Percentiles rank a stretch among this genome's conserved stretches.
These are phyloP conservation scores for Chrysomela aeneicollis DNA, from an alignment of 2,888 invertebrate genomes.

Conservation along the genomic window DNA sequence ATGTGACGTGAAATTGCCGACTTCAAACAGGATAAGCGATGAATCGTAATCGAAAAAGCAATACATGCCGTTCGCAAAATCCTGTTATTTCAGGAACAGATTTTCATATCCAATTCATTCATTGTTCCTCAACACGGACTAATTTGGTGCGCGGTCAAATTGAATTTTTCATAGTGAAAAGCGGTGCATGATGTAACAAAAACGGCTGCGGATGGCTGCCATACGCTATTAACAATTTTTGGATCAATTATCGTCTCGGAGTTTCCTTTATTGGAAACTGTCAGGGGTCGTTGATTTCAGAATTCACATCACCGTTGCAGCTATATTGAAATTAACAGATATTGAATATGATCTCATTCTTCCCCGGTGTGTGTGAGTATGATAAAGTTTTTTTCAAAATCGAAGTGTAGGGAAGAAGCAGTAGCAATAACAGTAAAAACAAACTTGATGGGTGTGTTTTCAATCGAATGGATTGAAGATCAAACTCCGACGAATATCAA, in stretches of 20 bases:
- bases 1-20: neutral
- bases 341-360: no score
- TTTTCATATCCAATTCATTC: neutral
- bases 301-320: no score
- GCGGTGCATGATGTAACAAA: neutral
- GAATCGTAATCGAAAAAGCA: neutral
- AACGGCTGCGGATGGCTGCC: conserved; percentile 12
- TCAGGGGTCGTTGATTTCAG: neutral
- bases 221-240: conserved; percentile 18
- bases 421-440: no score
- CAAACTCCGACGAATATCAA: no score
- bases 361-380: no score
- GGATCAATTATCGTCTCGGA: conserved; percentile 13
- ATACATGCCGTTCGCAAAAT: neutral
- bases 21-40: neutral
- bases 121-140: neutral
- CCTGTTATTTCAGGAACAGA: conserved; percentile 5
- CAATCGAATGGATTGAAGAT: no score
- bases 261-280: conserved; percentile 22
- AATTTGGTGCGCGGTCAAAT: conserved; percentile 4
- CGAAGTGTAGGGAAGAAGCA: no score
- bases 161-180: conserved; percentile 14
- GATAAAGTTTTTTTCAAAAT: no score
- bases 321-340: no score
- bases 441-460: no score